Evolutionary conservation across 2,113 vertebrate species (phyloP).

Genomic region (Uropsilus gracilis): DNA sequence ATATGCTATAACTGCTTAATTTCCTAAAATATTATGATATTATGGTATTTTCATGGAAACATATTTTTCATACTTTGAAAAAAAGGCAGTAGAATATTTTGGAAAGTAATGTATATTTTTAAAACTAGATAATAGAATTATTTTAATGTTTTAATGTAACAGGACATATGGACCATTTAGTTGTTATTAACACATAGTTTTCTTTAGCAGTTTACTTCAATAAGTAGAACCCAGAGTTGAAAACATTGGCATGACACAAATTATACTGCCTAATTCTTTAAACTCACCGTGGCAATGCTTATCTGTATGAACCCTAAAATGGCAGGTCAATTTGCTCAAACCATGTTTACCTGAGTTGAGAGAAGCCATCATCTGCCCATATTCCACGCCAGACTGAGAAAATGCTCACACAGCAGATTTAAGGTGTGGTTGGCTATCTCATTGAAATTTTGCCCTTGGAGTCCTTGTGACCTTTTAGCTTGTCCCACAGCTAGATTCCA

Average conservation of each 20-base stretch:
- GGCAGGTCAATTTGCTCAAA: background rate
- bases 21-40: no score
- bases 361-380: background rate
- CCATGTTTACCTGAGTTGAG: background rate
- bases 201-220: background rate
- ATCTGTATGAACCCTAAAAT: background rate
- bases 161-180: background rate
- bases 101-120: background rate
- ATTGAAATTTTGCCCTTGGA: background rate
- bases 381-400: background rate
- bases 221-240: background rate
- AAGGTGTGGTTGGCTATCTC: background rate
- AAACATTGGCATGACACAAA: background rate
- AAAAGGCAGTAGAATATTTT: background rate
- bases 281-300: background rate
- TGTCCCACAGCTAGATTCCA: constrained; percentile 16
- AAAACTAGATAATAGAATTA: background rate
- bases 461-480: background rate
- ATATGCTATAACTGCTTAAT: no score
- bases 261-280: background rate
- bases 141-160: background rate
- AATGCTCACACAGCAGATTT: background rate
- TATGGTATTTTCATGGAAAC: no score
- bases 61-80: no score
- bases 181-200: background rate